These are phyloP conservation scores for Clitarchus hookeri DNA, from an alignment of 2,888 invertebrate species.

Conservation along the genomic window DNA sequence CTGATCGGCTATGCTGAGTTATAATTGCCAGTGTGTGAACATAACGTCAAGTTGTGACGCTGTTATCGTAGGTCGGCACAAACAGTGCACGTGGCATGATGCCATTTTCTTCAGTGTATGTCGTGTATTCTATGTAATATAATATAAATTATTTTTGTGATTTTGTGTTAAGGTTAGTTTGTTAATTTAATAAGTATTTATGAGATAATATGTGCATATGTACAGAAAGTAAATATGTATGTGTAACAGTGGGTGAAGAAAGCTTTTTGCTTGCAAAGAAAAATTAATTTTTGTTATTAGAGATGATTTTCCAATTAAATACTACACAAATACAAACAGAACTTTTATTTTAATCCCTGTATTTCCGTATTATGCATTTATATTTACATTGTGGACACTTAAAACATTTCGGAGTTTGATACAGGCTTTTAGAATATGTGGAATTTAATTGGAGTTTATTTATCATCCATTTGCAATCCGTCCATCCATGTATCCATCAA, in stretches of 20 bases:
- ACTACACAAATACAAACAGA: not conserved
- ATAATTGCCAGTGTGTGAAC: slow-evolving; percentile 8
- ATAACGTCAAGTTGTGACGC: not conserved
- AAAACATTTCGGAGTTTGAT: not conserved
- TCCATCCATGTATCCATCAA: too few species aligned
- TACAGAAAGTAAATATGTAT: not conserved
- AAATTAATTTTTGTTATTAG: slow-evolving; percentile 9
- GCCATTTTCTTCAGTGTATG: not conserved
- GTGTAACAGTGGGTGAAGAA: not conserved
- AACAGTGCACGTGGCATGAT: not conserved
- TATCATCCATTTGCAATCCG: too few species aligned
- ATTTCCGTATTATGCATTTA: not conserved
- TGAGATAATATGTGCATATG: not conserved
- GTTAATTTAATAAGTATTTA: not conserved
- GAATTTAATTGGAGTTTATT: too few species aligned
- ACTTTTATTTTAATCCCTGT: not conserved
- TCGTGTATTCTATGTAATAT: not conserved
- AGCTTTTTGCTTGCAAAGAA: slow-evolving; percentile 10
- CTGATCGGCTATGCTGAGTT: not conserved
- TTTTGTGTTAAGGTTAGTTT: not conserved
- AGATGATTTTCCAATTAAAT: slow-evolving; percentile 14
- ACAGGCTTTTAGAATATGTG: not conserved
- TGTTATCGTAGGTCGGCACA: not conserved
- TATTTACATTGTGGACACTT: not conserved
- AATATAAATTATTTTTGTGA: slow-evolving; percentile 14